Evolutionary conservation across 2,888 invertebrate species (phyloP), one percentile per base, ranked within the genome.

Genomic region (Synanthedon andrenaeformis): DNA sequence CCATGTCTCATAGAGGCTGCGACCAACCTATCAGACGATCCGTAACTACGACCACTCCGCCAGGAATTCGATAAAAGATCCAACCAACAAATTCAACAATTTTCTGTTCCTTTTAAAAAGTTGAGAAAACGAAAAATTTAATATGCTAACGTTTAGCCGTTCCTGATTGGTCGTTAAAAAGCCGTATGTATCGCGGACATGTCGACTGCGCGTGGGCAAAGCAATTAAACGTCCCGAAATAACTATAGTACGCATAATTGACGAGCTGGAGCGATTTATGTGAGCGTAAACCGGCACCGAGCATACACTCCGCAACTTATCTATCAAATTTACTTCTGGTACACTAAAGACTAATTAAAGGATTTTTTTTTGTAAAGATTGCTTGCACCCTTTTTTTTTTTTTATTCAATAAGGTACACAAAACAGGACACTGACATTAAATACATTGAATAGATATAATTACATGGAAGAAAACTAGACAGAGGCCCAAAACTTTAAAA

Each of bases 201-300:
- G 28, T 55, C 66, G 70, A 50, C 66, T 70, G 74, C 76, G 79
- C 76, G 68, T 70, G 76, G 72, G 72, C 74, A 82, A 83, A 45
- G 79, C 74, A 82, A 83, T 84, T 82, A 83, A 82, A 79, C 71
- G 64, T 74, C 76, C 82, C 67, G 67, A 82, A 83, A 84, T 84
- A 83, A 71, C 75, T 66, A 55, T 70, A 69, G 67, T 71, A 69
- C 75, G 73, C 69, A 69, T 76, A 77, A 83, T 82, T 81, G 77
- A 82, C 77, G 79, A 76, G 70, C 69, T 62, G 55, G 59, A 62
- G 62, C 73, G 77, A 81, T 81, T 82, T 79, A 76, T 75, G 74
- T 65, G 65, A 64, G 28, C 41, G 51, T 51, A 51, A 51, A 28
- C 28, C 41, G 35, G 12, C 28, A 51, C 13, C 28, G 51, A 10